Percentiles rank a stretch among this genome's conserved stretches.
Evolutionary conservation across 1,140 invertebrate species (phyloP).

Genomic region (Branchinecta lynchi): DNA sequence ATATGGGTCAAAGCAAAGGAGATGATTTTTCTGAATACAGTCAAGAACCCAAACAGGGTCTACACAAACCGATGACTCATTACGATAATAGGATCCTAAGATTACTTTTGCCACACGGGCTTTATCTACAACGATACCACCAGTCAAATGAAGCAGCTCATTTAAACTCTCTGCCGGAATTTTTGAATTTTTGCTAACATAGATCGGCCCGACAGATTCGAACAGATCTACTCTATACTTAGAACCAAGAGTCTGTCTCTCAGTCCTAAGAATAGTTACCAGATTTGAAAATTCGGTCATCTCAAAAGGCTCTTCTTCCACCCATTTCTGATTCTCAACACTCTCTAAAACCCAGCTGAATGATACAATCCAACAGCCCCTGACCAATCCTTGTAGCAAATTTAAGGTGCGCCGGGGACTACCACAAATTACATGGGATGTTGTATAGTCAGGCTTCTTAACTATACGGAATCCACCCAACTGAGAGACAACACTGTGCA

Average conservation of each 20-base stretch:
- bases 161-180: conserved; percentile 16
- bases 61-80: conserved; percentile 1
- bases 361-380: conserved; percentile 40
- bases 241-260: neutral
- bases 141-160: conserved; percentile 14
- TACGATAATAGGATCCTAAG: conserved; percentile 12
- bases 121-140: conserved; percentile 14
- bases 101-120: conserved; percentile 13
- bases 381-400: conserved; percentile 36
- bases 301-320: conserved; percentile 38
- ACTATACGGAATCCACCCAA: conserved; percentile 35
- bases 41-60: conserved; percentile 19
- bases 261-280: conserved; percentile 25
- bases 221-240: conserved; percentile 15
- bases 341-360: conserved; percentile 38
- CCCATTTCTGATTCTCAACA: conserved; percentile 33
- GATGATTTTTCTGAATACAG: conserved; percentile 17
- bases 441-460: conserved; percentile 31
- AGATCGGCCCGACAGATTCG: conserved; percentile 14
- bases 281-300: conserved; percentile 34
- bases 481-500: conserved; percentile 29
- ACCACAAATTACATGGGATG: conserved; percentile 38
- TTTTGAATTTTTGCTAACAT: conserved; percentile 12
- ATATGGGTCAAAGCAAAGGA: conserved; percentile 10
- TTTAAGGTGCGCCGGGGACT: conserved; percentile 38